A percentile compares a stretch with the other conserved stretches of the same genome.
Conservation (phyloP, 1,140 invertebrate species). For the Homarus americanus region DNA sequence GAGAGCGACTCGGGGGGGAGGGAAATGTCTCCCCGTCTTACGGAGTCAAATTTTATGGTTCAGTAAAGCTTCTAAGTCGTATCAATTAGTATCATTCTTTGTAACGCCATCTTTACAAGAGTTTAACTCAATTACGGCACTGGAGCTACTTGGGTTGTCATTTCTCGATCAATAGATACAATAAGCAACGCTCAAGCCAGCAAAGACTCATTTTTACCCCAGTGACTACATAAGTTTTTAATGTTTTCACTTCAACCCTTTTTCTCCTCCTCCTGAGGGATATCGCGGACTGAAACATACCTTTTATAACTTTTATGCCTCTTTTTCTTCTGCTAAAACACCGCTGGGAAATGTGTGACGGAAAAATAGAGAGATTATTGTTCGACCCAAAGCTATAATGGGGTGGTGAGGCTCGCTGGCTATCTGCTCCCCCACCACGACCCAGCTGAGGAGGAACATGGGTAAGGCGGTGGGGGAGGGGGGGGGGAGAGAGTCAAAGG, state of each 20-base stretch:
- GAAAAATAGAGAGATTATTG: slow-evolving; percentile 16
- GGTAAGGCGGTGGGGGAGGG: no score
- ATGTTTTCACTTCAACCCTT: slow-evolving; percentile 69
- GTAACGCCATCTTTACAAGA: no score
- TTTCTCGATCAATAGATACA: no score
- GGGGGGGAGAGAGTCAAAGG: neutral
- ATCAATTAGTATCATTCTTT: no score
- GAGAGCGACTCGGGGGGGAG: neutral
- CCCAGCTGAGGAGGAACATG: no score
- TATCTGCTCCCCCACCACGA: no score
- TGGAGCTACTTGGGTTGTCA: no score
- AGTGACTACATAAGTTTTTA: slow-evolving; percentile 49
- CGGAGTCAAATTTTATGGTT: no score
- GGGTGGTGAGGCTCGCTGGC: no score
- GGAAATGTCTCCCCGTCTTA: no score
- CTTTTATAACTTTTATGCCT: slow-evolving; percentile 60
- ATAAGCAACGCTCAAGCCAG: neutral
- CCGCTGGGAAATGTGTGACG: slow-evolving; percentile 35
- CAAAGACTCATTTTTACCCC: slow-evolving; percentile 17
- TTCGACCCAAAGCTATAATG: neutral
- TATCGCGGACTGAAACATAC: slow-evolving; percentile 51
- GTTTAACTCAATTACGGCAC: no score
- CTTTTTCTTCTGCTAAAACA: slow-evolving; percentile 34
- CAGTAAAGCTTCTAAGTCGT: no score
- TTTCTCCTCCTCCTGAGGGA: slow-evolving; percentile 55